phyloP scores from a whole-genome alignment of 1,140 invertebrate genomes.

The Diorhabda sublineata region DNA sequence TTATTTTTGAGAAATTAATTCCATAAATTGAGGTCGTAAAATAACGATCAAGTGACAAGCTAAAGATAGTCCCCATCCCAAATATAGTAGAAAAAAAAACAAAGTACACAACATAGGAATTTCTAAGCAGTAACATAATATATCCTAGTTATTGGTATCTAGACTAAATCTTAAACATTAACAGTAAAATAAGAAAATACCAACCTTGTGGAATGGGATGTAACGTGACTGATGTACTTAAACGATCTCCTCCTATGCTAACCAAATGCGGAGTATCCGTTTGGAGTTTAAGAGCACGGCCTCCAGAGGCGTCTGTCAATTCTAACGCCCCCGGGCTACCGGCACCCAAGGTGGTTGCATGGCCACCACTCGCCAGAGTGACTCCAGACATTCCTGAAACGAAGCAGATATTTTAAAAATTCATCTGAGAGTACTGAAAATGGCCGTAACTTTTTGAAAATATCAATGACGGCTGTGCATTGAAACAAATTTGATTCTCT shows the following conservation, averaged over 20 bases:
- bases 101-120: too few relatives aligned
- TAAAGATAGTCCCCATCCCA: too few relatives aligned
- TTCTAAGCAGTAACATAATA: too few relatives aligned
- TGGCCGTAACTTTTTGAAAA: background rate
- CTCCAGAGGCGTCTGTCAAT: conserved; percentile 51
- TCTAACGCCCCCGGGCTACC: conserved; percentile 24
- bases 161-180: too few relatives aligned
- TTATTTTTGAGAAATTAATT: too few relatives aligned
- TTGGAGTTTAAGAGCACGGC: conserved; percentile 69
- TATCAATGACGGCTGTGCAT: background rate
- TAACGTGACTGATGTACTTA: conserved; percentile 85
- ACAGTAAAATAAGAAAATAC: background rate
- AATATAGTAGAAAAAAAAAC: too few relatives aligned
- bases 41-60: too few relatives aligned
- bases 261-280: conserved; percentile 85
- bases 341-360: conserved; percentile 36
- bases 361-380: conserved; percentile 22
- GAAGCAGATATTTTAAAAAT: conserved; percentile 1
- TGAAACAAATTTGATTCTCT: too few relatives aligned
- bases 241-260: conserved; percentile 78
- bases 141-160: too few relatives aligned
- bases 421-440: background rate
- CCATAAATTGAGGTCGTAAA: too few relatives aligned
- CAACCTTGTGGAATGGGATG: conserved; percentile 78
- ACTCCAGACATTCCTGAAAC: conserved; percentile 30